A percentile compares a stretch with the other conserved stretches of the same genome.
Conservation (phyloP, 2,797 vertebrate genomes). For the Parauchenoglanis ngamensis region DNA sequence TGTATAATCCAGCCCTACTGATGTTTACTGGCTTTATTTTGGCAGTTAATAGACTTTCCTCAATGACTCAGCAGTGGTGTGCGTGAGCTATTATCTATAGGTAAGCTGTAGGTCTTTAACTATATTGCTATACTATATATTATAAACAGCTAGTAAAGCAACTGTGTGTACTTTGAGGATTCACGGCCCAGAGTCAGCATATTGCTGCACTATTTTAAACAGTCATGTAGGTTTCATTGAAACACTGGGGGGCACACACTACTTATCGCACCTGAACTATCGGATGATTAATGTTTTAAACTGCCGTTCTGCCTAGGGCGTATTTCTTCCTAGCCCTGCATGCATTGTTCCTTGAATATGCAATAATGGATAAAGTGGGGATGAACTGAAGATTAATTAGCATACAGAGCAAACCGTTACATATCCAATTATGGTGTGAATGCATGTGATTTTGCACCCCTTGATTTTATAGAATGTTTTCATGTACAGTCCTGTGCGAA, state of each 20-base stretch:
- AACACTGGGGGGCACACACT: not conserved
- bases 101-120: not conserved
- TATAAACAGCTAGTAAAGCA: slow-evolving; percentile 27
- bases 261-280: not conserved
- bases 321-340: not conserved
- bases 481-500: not conserved
- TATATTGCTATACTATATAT: slow-evolving; percentile 1
- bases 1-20: not conserved
- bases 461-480: not conserved
- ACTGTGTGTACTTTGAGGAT: not conserved
- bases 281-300: not conserved
- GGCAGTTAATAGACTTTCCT: not conserved
- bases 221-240: not conserved
- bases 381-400: not conserved
- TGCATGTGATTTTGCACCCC: not conserved
- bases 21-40: not conserved
- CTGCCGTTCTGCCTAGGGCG: too few species aligned
- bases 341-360: too few species aligned
- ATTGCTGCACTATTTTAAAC: slow-evolving; percentile 12
- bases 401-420: not conserved
- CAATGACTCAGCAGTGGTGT: not conserved
- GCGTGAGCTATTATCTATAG: not conserved
- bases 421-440: not conserved
- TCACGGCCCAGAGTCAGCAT: not conserved
- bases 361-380: not conserved